Conservation (phyloP, 2,888 invertebrate species). For the Nebria brevicollis region DNA sequence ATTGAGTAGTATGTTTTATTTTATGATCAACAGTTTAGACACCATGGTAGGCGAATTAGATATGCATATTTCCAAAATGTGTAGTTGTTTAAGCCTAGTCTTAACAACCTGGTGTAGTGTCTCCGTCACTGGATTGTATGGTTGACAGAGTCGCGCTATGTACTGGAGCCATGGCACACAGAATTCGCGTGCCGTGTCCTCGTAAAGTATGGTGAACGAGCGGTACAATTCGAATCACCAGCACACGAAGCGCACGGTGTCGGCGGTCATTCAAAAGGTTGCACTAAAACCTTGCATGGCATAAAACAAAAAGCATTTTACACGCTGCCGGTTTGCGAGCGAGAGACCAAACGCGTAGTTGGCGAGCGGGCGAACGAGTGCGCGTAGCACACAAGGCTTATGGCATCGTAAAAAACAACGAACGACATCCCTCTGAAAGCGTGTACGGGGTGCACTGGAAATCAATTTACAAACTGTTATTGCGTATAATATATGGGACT, state of each 20-base stretch:
- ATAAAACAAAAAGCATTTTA: constrained; percentile 47
- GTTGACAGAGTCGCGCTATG: background rate
- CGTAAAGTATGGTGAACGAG: constrained; percentile 32
- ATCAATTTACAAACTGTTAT: constrained; percentile 48
- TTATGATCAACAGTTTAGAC: too few species aligned
- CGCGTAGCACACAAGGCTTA: constrained; percentile 23
- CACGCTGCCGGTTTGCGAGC: constrained; percentile 30
- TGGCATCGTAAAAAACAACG: constrained; percentile 44
- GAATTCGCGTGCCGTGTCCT: constrained; percentile 37
- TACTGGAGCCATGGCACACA: background rate
- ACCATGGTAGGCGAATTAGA: too few species aligned
- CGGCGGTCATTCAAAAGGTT: constrained; percentile 43
- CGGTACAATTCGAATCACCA: constrained; percentile 43
- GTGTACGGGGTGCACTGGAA: constrained; percentile 34
- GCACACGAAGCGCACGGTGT: constrained; percentile 16
- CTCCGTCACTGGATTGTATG: too few species aligned
- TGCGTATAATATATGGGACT: constrained; percentile 43
- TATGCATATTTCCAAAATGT: background rate
- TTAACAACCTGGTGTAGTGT: too few species aligned
- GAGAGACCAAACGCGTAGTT: too few species aligned
- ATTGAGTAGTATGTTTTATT: too few species aligned
- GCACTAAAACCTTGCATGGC: constrained; percentile 46
- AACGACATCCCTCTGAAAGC: constrained; percentile 34
- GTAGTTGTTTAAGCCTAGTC: background rate
- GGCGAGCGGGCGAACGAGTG: background rate